Evolutionary conservation across 2,888 invertebrate genomes (phyloP).

Genomic region (Amphipoea lucens): DNA sequence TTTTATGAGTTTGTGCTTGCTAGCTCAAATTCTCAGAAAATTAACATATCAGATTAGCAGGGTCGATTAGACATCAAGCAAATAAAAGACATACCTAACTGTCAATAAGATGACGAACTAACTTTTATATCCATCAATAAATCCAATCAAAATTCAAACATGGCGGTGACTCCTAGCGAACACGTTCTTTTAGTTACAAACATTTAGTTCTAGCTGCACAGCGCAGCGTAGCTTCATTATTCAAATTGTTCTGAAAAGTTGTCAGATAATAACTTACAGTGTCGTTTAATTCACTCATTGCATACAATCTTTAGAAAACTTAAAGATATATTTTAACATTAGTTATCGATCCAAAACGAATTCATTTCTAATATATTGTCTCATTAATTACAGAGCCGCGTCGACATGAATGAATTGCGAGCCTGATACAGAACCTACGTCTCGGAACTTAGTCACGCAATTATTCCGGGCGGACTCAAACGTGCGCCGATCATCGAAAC

Average conservation of each 20-base stretch:
- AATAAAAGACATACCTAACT: conserved; percentile 58
- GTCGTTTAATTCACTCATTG: conserved; percentile 64
- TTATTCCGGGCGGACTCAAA: conserved; percentile 75
- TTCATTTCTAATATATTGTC: conserved; percentile 81
- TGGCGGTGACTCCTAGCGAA: conserved; percentile 11
- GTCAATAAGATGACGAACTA: conserved; percentile 52
- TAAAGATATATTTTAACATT: conserved; percentile 74
- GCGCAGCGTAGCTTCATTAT: conserved; percentile 40
- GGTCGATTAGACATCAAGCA: conserved; percentile 49
- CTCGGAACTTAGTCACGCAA: conserved; percentile 83
- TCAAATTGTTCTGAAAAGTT: conserved; percentile 58
- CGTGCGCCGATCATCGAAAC: conserved; percentile 72
- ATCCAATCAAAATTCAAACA: conserved; percentile 52
- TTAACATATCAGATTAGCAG: conserved; percentile 58
- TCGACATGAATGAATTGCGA: conserved; percentile 81
- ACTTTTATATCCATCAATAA: conserved; percentile 55
- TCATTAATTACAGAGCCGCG: conserved; percentile 82
- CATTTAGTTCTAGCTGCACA: conserved; percentile 22
- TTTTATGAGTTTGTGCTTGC: conserved; percentile 12
- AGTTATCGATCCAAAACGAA: conserved; percentile 81
- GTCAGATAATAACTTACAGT: conserved; percentile 46
- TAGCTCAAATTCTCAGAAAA: conserved; percentile 46
- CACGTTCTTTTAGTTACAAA: conserved; percentile 24
- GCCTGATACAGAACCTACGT: conserved; percentile 77
- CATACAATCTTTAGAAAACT: conserved; percentile 67